A percentile compares a stretch with the other conserved stretches of the same genome.
Evolutionary conservation across 2,113 vertebrate species (phyloP).

Genomic region (Acanthochromis polyacanthus): DNA sequence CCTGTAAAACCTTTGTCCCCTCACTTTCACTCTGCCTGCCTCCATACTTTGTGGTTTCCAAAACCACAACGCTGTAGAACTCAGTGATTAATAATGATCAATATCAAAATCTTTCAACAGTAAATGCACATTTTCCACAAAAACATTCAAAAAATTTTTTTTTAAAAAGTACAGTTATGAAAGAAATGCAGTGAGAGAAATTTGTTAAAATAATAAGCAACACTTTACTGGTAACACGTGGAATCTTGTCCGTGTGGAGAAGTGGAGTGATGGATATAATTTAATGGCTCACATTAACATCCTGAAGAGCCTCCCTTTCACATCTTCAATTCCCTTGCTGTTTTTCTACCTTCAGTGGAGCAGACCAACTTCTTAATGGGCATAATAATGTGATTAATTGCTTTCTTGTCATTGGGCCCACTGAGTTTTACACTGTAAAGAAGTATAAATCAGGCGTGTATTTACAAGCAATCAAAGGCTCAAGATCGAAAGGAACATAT

Average conservation of each 20-base stretch:
- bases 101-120: too few species aligned
- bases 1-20: too few species aligned
- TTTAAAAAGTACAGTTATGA: not conserved
- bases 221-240: constrained; percentile 2
- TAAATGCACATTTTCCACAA: too few species aligned
- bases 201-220: not conserved
- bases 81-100: too few species aligned
- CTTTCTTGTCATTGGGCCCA: constrained; percentile 75
- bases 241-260: constrained; percentile 12
- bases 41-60: too few species aligned
- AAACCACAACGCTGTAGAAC: too few species aligned
- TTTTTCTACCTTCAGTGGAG: constrained; percentile 55
- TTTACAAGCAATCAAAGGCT: constrained; percentile 79
- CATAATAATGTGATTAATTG: constrained; percentile 81
- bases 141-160: too few species aligned
- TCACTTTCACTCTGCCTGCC: too few species aligned
- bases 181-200: not conserved
- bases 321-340: constrained; percentile 29
- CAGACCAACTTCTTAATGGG: constrained; percentile 74
- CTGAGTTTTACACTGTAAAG: constrained; percentile 73
- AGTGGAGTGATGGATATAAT: constrained; percentile 44
- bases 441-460: constrained; percentile 78
- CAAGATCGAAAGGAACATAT: constrained; percentile 66
- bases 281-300: constrained; percentile 53
- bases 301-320: constrained; percentile 38